Evolutionary conservation across 2,797 vertebrate genomes (phyloP).

Genomic region (Melanogrammus aeglefinus): DNA sequence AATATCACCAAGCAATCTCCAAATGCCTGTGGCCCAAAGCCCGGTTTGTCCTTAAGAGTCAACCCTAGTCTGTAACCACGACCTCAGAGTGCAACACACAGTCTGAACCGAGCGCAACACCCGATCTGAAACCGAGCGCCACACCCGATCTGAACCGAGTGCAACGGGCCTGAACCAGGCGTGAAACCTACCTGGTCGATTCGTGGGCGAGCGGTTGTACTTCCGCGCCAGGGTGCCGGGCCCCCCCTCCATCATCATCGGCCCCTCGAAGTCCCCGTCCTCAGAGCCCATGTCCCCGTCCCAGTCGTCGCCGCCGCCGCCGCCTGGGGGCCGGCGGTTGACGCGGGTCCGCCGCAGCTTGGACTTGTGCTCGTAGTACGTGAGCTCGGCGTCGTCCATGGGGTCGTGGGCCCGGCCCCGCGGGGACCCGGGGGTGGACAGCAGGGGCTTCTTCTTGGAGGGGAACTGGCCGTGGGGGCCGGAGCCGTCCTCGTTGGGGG

Average conservation of each 20-base stretch:
- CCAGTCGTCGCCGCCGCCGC: constrained; percentile 51
- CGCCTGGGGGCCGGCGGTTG: constrained; percentile 61
- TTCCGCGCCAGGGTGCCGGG: constrained; percentile 4
- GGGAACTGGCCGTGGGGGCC: constrained; percentile 53
- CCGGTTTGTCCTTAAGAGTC: not conserved
- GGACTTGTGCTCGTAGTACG: constrained; percentile 94
- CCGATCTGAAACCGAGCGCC: too few species aligned
- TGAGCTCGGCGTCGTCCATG: constrained; percentile 82
- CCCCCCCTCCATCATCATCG: constrained; percentile 6
- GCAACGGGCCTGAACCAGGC: not conserved
- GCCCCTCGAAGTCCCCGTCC: not conserved
- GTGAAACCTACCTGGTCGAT: constrained; percentile 42
- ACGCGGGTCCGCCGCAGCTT: constrained; percentile 93
- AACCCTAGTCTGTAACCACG: not conserved
- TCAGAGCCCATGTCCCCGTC: constrained; percentile 36
- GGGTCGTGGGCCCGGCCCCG: constrained; percentile 20
- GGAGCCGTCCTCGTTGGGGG: constrained; percentile 68
- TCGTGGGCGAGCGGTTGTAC: constrained; percentile 36
- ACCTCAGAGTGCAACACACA: too few species aligned
- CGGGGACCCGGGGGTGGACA: constrained; percentile 35
- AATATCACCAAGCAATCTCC: not conserved
- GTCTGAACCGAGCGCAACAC: too few species aligned
- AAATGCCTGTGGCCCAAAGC: not conserved
- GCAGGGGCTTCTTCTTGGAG: constrained; percentile 79
- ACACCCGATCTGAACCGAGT: not conserved